A percentile compares a stretch with the other conserved stretches of the same genome.
phyloP scores from a whole-genome alignment of 2,797 vertebrate genomes.

The Galago senegalensis region DNA sequence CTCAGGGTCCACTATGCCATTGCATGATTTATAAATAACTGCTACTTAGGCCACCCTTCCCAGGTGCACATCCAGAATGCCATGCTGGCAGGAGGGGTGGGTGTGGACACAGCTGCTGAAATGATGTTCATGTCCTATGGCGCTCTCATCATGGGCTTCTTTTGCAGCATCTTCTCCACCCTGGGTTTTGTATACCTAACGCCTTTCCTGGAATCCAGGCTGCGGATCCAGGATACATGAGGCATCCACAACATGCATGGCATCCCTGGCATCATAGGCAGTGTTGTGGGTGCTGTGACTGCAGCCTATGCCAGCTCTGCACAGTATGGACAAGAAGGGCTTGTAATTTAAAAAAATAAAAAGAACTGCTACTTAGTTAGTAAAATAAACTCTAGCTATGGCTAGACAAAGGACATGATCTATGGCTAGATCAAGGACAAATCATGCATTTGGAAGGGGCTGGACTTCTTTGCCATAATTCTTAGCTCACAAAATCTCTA shows the following conservation, averaged over 20 bases:
- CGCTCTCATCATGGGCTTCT: constrained; percentile 95
- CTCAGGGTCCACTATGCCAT: neutral
- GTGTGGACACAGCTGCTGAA: constrained; percentile 96
- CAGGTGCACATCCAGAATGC: constrained; percentile 99
- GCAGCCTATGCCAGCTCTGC: constrained; percentile 91
- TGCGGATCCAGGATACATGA: constrained; percentile 97
- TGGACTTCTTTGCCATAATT: neutral
- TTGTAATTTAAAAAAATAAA: no score
- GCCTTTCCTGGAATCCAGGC: constrained; percentile 94
- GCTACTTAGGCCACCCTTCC: neutral
- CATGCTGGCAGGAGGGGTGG: constrained; percentile 96
- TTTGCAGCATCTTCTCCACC: constrained; percentile 94
- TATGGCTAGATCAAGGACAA: neutral
- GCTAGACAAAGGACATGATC: no score
- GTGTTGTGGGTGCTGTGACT: constrained; percentile 95
- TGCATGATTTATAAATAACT: neutral
- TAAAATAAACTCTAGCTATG: neutral
- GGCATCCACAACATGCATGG: constrained; percentile 97
- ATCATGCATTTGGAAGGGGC: neutral
- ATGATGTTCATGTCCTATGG: constrained; percentile 97
- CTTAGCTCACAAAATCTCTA: neutral
- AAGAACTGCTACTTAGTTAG: no score
- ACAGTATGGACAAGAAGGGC: constrained; percentile 93
- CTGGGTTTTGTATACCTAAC: constrained; percentile 94
- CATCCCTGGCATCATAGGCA: constrained; percentile 95